These are phyloP conservation scores for Pherbina coryleti DNA, from an alignment of 2,888 invertebrate genomes.

Conservation along the genomic window DNA sequence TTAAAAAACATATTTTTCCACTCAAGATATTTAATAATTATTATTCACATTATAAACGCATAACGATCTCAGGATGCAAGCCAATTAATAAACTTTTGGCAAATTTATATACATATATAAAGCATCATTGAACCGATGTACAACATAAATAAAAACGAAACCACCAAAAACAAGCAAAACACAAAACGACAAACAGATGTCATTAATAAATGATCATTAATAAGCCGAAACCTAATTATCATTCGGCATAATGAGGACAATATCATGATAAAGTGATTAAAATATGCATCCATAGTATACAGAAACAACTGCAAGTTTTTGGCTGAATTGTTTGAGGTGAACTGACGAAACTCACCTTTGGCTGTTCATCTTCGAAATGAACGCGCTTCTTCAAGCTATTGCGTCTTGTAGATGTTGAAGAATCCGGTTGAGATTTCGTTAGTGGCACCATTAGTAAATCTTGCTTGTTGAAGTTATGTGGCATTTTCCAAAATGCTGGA, in stretches of 20 bases:
- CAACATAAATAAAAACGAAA: neutral
- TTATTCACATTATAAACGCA: neutral
- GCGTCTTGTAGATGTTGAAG: constrained; percentile 39
- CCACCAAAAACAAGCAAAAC: neutral
- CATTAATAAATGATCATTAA: neutral
- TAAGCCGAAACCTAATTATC: neutral
- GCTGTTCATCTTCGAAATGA: constrained; percentile 66
- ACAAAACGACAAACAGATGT: neutral
- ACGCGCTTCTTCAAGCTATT: constrained; percentile 68
- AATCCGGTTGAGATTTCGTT: neutral
- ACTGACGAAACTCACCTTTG: constrained; percentile 24
- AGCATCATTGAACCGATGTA: constrained; percentile 62
- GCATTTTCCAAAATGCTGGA: constrained; percentile 65
- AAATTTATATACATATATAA: constrained; percentile 60
- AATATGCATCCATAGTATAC: neutral
- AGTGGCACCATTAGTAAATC: constrained; percentile 1
- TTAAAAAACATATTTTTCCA: neutral
- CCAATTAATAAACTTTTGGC: constrained; percentile 47
- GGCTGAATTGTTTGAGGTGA: neutral
- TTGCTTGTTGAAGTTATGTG: constrained; percentile 47
- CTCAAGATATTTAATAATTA: neutral
- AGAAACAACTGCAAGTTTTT: neutral
- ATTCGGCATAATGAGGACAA: constrained; percentile 6
- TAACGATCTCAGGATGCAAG: constrained; percentile 7
- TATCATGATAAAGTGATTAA: neutral